phyloP scores from a whole-genome alignment of 2,888 invertebrate species.

The Cantharis rufa region DNA sequence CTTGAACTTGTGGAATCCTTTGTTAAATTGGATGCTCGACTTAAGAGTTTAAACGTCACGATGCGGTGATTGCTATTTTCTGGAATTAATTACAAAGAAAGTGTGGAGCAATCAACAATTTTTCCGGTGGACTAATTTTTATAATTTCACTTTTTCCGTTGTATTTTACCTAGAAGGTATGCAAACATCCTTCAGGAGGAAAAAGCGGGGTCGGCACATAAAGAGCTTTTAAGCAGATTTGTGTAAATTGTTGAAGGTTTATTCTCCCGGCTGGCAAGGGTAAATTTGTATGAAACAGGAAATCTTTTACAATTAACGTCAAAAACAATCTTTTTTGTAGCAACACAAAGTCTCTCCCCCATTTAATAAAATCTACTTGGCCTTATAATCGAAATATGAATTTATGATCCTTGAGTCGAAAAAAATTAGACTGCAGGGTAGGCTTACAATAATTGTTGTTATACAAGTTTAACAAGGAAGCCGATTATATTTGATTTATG shows the following conservation, averaged over 20 bases:
- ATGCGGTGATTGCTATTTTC: background rate
- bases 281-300: constrained; percentile 20
- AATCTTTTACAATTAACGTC: constrained; percentile 20
- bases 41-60: background rate
- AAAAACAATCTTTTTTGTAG: constrained; percentile 12
- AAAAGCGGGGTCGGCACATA: background rate
- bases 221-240: constrained; percentile 10
- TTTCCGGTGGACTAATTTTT: background rate
- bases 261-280: constrained; percentile 9
- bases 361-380: background rate
- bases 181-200: background rate
- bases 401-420: background rate
- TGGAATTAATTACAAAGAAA: background rate
- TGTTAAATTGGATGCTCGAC: too few relatives aligned
- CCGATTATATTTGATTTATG: background rate
- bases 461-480: background rate
- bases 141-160: background rate
- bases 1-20: too few relatives aligned
- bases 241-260: constrained; percentile 12
- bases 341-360: background rate
- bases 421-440: background rate
- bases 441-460: background rate
- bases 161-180: background rate
- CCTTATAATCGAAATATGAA: background rate
- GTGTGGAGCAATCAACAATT: background rate